Conservation (phyloP, 2,888 invertebrate genomes). For the Busseola fusca region DNA sequence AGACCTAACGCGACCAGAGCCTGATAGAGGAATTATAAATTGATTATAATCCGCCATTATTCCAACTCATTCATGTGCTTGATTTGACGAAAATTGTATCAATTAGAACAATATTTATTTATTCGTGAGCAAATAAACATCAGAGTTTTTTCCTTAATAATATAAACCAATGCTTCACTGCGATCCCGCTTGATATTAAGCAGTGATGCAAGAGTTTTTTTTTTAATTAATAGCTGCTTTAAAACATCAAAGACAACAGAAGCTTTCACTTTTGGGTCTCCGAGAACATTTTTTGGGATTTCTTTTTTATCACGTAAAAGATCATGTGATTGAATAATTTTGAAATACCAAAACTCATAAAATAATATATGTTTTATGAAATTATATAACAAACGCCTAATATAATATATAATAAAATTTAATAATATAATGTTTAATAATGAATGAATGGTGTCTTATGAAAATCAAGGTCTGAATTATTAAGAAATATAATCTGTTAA, state of each 20-base stretch:
- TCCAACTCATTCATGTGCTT: not conserved
- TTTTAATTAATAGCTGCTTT: conserved; percentile 22
- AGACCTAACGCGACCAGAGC: not conserved
- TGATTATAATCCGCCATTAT: not conserved
- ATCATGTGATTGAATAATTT: conserved; percentile 5
- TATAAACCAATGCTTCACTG: no score
- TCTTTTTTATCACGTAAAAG: conserved; percentile 31
- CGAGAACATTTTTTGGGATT: conserved; percentile 12
- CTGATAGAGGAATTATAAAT: not conserved
- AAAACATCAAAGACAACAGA: conserved; percentile 14
- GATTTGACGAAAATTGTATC: not conserved
- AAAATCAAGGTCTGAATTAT: not conserved
- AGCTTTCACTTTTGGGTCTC: conserved; percentile 29
- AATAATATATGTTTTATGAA: not conserved
- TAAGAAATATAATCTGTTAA: not conserved
- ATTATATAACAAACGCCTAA: no score
- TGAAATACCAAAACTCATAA: not conserved
- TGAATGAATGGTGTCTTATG: not conserved
- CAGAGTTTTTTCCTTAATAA: not conserved
- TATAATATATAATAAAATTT: no score
- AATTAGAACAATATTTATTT: not conserved
- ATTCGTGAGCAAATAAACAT: not conserved
- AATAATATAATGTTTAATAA: no score
- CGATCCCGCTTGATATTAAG: no score
- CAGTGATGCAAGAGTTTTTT: no score